These are phyloP conservation scores for Leptonema lineaticorne DNA, from an alignment of 1,140 invertebrate species.

Conservation along the genomic window DNA sequence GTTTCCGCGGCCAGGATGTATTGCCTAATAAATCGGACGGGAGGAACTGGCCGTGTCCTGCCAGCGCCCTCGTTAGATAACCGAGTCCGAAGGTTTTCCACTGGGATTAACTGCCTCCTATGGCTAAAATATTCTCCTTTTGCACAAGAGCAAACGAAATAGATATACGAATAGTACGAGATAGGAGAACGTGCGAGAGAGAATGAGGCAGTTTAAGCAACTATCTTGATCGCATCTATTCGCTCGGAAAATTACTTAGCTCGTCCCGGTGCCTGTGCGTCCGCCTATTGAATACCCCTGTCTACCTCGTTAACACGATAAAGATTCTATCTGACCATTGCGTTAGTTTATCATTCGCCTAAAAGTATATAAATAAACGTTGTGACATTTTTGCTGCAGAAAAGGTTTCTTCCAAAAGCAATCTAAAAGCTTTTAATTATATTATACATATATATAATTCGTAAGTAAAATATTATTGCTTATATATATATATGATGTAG, in stretches of 20 bases:
- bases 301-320: background rate
- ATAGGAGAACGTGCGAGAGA: background rate
- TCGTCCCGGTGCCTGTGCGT: background rate
- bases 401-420: too few species aligned
- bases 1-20: slow-evolving; percentile 26
- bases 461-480: too few species aligned
- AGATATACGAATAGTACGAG: too few species aligned
- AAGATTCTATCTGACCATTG: slow-evolving; percentile 18
- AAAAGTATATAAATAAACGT: too few species aligned
- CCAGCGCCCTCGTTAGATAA: slow-evolving; percentile 12
- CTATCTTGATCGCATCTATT: slow-evolving; percentile 26
- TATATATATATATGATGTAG: too few species aligned
- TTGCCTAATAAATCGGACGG: slow-evolving; percentile 21
- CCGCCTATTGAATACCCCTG: slow-evolving; percentile 7
- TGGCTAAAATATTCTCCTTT: too few species aligned
- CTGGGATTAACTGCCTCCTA: background rate
- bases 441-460: too few species aligned
- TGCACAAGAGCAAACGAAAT: too few species aligned
- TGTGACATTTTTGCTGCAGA: too few species aligned
- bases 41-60: slow-evolving; percentile 9
- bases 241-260: slow-evolving; percentile 23
- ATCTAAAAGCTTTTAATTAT: too few species aligned
- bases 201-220: background rate
- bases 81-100: too few species aligned
- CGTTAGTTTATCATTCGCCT: too few species aligned